Percentiles rank a stretch among this genome's conserved stretches.
phyloP scores from a whole-genome alignment of 2,113 vertebrate species.

The Lophotis ruficrista region DNA sequence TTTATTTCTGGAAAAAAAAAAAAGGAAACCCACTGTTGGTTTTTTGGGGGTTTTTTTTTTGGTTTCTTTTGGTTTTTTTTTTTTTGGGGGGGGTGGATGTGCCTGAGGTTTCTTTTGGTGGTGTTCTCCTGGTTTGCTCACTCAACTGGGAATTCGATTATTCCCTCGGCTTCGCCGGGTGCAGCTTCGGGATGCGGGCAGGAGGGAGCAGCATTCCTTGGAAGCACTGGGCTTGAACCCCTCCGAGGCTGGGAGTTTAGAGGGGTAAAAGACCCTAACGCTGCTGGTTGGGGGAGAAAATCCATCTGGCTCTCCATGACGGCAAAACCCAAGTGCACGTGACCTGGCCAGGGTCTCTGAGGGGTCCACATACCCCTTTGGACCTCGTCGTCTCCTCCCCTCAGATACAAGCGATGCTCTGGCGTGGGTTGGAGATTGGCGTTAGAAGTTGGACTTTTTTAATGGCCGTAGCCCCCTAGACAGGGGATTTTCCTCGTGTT shows the following conservation, averaged over 20 bases:
- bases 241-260: too few species aligned
- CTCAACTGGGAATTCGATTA: background rate
- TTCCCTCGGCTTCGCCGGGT: background rate
- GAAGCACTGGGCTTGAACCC: background rate
- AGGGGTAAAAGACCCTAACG: background rate
- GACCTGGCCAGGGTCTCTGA: background rate
- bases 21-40: too few species aligned
- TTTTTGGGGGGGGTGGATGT: background rate
- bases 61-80: background rate
- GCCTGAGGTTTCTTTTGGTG: background rate
- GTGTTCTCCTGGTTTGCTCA: background rate
- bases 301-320: background rate
- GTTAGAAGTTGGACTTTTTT: background rate
- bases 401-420: accelerated
- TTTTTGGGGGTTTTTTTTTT: background rate
- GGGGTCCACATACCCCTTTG: background rate
- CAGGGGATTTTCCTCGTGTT: background rate
- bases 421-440: background rate
- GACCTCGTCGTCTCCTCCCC: too few species aligned
- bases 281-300: background rate
- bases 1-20: too few species aligned
- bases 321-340: accelerated
- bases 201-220: background rate
- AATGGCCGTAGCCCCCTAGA: background rate
- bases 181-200: background rate